A percentile compares a stretch with the other conserved stretches of the same genome.
These are phyloP conservation scores for Stylophora pistillata DNA, from an alignment of 64 coral and sea anemone genomes.

Conservation along the genomic window DNA sequence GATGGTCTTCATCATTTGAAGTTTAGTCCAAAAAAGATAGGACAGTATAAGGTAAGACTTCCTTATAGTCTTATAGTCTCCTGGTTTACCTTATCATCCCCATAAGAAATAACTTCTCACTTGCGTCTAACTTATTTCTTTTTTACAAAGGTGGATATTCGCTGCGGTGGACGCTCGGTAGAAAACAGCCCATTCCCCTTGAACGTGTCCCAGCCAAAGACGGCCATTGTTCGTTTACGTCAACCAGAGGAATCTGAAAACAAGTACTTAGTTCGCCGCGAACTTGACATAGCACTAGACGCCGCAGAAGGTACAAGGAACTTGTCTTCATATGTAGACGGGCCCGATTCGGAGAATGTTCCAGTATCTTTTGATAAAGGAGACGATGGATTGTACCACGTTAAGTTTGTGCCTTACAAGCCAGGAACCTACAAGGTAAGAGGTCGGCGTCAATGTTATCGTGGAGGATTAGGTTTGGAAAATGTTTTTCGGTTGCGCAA, in stretches of 20 bases:
- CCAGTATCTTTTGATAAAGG: conserved; percentile 67
- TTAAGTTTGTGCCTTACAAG: conserved; percentile 85
- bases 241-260: conserved; percentile 39
- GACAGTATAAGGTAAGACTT: conserved; percentile 39
- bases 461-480: not conserved
- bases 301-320: conserved; percentile 71
- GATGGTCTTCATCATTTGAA: conserved; percentile 76
- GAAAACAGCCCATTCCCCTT: conserved; percentile 86
- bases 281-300: conserved; percentile 82
- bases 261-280: conserved; percentile 76
- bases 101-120: not conserved
- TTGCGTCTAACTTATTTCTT: not conserved
- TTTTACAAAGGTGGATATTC: conserved; percentile 54
- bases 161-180: conserved; percentile 44
- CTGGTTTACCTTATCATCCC: no score
- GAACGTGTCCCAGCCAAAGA: conserved; percentile 69
- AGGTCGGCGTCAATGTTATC: not conserved
- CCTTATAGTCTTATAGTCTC: not conserved
- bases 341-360: conserved; percentile 78
- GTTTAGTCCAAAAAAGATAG: conserved; percentile 71
- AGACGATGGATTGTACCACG: conserved; percentile 78
- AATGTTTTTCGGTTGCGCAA: not conserved
- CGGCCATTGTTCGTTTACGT: conserved; percentile 60
- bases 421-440: conserved; percentile 85
- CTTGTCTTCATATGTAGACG: conserved; percentile 70